Evolutionary conservation across 1,140 invertebrate genomes (phyloP), one percentile per base, ranked within the genome.

Genomic region (Varroa destructor): DNA sequence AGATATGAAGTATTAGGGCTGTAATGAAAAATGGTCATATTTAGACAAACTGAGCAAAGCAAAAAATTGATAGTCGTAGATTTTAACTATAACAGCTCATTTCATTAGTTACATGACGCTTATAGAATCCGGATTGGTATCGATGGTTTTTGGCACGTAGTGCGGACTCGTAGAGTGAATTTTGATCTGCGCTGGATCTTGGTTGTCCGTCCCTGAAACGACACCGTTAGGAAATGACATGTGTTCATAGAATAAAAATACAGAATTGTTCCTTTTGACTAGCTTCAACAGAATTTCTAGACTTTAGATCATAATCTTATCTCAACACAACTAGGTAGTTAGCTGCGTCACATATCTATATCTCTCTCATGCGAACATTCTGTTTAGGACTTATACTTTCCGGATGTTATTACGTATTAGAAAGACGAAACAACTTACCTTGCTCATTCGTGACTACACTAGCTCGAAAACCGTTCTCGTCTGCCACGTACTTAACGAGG

Each of bases 401-500:
- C 25, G 25, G 25, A 42, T 25, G 25, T 6, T 42, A 58, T 56
- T 56, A 10, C n/a, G 10, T 12, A 58, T 6, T 58, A 42, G 40
- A 0, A 36, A 3, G 4, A 58, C 6, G 12, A 42, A 5, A 58
- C 40, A 42, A 36, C 57, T 3, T 67, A 67, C 61, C 61, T 67
- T 67, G 61, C 8, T 67, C 61, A 40, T 67, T 67, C 12, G 61
- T 67, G 40, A 67, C 40, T 1, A 77, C 76, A 8, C 75, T 73
- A 10, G 76, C 76, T 46, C 76, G 42, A 72, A 76, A 77, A 12
- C 76, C 76, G 40, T 74, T 55, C 54, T 77, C 75, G 58, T 77
- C 76, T 8, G 76, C 76, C 1, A 75, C 71, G 72, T 77, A 77
- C 1, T 75, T 77, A 42, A 77, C 76, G 36, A 76, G 72, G 42